Conservation (phyloP, 2,113 vertebrate genomes). For the Oncorhynchus kisutch region DNA sequence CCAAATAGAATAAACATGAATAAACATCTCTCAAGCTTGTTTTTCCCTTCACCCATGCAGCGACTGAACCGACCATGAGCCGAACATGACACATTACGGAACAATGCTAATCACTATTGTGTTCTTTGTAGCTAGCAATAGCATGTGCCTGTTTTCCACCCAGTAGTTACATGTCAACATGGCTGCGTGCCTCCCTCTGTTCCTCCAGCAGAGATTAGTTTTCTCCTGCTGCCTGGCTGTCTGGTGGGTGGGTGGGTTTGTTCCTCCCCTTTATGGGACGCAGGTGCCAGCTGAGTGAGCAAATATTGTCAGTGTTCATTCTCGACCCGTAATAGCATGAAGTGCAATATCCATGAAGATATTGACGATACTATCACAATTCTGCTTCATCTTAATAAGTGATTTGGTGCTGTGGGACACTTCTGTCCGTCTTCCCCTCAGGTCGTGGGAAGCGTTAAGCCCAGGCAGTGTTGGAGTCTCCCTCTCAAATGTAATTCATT, state of each 20-base stretch:
- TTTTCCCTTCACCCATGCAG: not conserved
- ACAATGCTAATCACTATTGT: not conserved
- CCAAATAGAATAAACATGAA: no score
- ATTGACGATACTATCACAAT: no score
- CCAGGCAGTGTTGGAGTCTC: slow-evolving; percentile 17
- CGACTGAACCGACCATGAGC: not conserved
- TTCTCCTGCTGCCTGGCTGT: not conserved
- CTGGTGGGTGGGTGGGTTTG: slow-evolving; percentile 6
- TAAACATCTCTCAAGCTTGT: not conserved
- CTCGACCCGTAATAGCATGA: no score
- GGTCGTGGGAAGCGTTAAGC: slow-evolving; percentile 46
- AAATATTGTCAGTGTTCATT: no score
- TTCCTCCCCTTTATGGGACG: slow-evolving; percentile 22
- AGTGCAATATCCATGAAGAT: no score
- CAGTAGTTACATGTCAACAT: slow-evolving; percentile 22
- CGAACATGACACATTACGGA: not conserved
- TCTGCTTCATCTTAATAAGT: not conserved
- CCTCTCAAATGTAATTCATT: slow-evolving; percentile 51
- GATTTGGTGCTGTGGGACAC: not conserved
- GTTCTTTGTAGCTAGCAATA: slow-evolving; percentile 23
- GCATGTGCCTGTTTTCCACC: slow-evolving; percentile 24
- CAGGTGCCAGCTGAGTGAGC: slow-evolving; percentile 33
- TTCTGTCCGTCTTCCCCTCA: not conserved
- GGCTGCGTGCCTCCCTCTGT: not conserved
- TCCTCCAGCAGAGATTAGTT: not conserved